Percentiles rank a stretch among this genome's conserved stretches.
Conservation (phyloP, 2,888 invertebrate species). For the Liopterus haemorrhoidalis region DNA sequence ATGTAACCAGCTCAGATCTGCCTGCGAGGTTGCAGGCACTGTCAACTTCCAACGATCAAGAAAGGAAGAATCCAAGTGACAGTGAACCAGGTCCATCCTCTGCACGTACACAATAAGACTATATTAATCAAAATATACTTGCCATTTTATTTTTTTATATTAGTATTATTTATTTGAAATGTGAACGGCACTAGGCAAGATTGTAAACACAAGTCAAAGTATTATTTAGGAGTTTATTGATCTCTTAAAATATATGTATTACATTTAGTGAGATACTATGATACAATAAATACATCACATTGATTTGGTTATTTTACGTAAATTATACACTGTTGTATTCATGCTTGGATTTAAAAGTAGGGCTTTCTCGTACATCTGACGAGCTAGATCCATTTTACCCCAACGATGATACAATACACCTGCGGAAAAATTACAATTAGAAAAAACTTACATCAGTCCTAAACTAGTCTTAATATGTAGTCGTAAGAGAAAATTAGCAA, state of each 20-base stretch:
- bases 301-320: slow-evolving; percentile 17
- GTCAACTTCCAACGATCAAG: slow-evolving; percentile 44
- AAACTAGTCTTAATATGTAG: neutral
- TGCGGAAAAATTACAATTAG: slow-evolving; percentile 41
- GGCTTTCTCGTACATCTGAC: slow-evolving; percentile 68
- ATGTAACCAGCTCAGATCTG: slow-evolving; percentile 69
- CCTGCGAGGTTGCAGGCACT: slow-evolving; percentile 69
- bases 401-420: slow-evolving; percentile 91
- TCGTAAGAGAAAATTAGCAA: slow-evolving; percentile 15
- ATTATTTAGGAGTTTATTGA: slow-evolving; percentile 19
- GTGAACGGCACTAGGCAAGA: slow-evolving; percentile 13
- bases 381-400: slow-evolving; percentile 70
- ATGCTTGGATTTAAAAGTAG: slow-evolving; percentile 65
- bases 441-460: slow-evolving; percentile 5
- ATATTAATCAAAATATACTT: slow-evolving; percentile 22
- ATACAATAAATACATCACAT: slow-evolving; percentile 17
- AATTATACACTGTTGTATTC: slow-evolving; percentile 55
- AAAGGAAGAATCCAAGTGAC: slow-evolving; percentile 15
- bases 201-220: slow-evolving; percentile 16
- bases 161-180: no score
- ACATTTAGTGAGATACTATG: slow-evolving; percentile 14
- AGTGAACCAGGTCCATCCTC: no score
- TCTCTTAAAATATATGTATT: slow-evolving; percentile 18
- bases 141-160: slow-evolving; percentile 25
- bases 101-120: slow-evolving; percentile 19